Conservation (phyloP, 2,113 vertebrate genomes). For the Hemichromis elongatus region DNA sequence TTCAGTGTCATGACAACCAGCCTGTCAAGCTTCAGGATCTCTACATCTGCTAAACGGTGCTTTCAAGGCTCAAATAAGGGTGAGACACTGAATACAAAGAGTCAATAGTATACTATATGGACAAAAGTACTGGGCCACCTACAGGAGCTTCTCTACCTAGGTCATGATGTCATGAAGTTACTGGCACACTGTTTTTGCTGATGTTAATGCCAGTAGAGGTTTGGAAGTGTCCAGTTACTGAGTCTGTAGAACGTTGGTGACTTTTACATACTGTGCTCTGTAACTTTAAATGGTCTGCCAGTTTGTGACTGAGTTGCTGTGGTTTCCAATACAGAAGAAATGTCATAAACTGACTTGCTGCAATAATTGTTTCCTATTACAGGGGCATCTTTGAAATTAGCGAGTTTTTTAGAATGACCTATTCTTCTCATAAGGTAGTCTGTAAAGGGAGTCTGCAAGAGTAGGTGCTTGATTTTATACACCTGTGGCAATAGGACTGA, state of each 20-base stretch:
- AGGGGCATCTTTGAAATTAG: neutral
- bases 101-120: neutral
- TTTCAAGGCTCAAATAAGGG: neutral
- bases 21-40: no score
- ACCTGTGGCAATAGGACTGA: neutral
- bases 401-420: neutral
- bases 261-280: neutral
- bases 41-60: neutral
- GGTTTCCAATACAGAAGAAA: neutral
- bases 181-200: neutral
- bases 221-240: neutral
- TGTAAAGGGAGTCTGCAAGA: neutral
- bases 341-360: neutral
- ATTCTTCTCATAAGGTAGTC: no score
- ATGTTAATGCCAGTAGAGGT: neutral
- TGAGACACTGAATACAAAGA: neutral
- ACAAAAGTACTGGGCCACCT: neutral
- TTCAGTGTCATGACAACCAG: neutral
- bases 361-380: neutral
- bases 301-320: neutral
- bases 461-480: neutral
- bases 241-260: neutral
- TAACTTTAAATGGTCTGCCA: neutral
- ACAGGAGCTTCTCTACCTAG: neutral
- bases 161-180: neutral